These are phyloP conservation scores for Ochropleura leucogaster DNA, from an alignment of 2,888 invertebrate species.

Conservation along the genomic window DNA sequence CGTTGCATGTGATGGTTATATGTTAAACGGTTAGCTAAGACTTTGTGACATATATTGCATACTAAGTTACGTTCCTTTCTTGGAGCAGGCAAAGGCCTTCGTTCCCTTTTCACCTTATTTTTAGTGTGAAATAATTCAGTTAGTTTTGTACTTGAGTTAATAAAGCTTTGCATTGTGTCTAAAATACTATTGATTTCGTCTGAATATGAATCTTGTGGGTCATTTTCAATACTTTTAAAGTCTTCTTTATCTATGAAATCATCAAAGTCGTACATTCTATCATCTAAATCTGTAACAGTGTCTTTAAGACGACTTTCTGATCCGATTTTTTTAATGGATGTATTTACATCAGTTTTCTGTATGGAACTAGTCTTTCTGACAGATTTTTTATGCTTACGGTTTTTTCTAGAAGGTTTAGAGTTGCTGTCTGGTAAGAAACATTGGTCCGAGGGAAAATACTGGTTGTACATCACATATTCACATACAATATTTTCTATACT, in stretches of 20 bases:
- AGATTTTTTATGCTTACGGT: slow-evolving; percentile 1
- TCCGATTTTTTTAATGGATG: not conserved
- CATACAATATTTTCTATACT: slow-evolving; percentile 72
- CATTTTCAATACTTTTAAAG: not conserved
- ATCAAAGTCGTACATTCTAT: slow-evolving; percentile 43
- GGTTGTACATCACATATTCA: slow-evolving; percentile 73
- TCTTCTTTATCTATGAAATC: slow-evolving; percentile 44
- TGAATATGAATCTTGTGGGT: slow-evolving; percentile 15
- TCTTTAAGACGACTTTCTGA: not conserved
- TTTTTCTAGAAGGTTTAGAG: not conserved
- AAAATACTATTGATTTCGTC: slow-evolving; percentile 47
- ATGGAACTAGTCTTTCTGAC: not conserved
- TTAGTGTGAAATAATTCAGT: slow-evolving; percentile 4
- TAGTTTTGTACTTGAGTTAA: slow-evolving; percentile 28
- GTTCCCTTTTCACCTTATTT: slow-evolving; percentile 32
- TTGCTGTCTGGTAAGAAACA: slow-evolving; percentile 67
- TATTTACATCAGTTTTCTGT: not conserved
- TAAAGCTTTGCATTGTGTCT: slow-evolving; percentile 54
- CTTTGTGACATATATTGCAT: slow-evolving; percentile 79
- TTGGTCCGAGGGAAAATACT: slow-evolving; percentile 70
- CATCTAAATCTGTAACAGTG: not conserved
- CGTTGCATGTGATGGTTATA: slow-evolving; percentile 83
- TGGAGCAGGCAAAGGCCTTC: not conserved
- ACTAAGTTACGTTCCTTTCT: slow-evolving; percentile 59
- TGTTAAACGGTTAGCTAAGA: slow-evolving; percentile 76